These are phyloP conservation scores for Sceloporus tristichus DNA, from an alignment of 2,113 vertebrate genomes.

Conservation along the genomic window DNA sequence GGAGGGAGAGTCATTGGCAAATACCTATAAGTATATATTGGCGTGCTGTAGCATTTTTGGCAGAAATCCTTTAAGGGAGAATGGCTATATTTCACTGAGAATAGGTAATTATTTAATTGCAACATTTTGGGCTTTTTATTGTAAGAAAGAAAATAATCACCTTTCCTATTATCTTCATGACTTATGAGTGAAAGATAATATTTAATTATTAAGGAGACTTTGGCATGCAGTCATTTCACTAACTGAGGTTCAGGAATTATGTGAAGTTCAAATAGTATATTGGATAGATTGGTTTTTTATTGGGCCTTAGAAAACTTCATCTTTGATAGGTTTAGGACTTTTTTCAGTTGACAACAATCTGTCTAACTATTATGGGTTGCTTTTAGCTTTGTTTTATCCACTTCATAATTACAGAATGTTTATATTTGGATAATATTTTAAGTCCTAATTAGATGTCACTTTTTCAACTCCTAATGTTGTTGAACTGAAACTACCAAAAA, in stretches of 20 bases:
- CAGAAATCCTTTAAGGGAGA: conserved; percentile 50
- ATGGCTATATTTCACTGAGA: conserved; percentile 43
- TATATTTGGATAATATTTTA: not conserved
- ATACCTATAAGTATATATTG: conserved; percentile 52
- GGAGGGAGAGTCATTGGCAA: conserved; percentile 65
- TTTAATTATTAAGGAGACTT: not conserved
- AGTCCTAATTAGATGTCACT: not conserved
- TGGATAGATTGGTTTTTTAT: not conserved
- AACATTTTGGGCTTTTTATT: conserved; percentile 26
- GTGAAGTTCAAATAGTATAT: not conserved
- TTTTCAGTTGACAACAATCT: not conserved
- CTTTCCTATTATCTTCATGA: not conserved
- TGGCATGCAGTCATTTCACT: not conserved
- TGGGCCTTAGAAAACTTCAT: not conserved
- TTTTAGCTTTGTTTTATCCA: not conserved
- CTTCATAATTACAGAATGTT: not conserved
- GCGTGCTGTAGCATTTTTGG: conserved; percentile 52
- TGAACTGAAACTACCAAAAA: no score
- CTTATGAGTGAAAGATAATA: accelerated
- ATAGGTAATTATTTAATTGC: conserved; percentile 46
- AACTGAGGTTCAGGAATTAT: not conserved
- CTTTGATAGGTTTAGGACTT: not conserved
- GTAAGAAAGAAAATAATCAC: conserved; percentile 16
- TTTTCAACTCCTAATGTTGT: not conserved
- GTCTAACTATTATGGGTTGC: not conserved